These are phyloP conservation scores for Zootermopsis nevadensis DNA, from an alignment of 2,888 invertebrate species.

Conservation along the genomic window DNA sequence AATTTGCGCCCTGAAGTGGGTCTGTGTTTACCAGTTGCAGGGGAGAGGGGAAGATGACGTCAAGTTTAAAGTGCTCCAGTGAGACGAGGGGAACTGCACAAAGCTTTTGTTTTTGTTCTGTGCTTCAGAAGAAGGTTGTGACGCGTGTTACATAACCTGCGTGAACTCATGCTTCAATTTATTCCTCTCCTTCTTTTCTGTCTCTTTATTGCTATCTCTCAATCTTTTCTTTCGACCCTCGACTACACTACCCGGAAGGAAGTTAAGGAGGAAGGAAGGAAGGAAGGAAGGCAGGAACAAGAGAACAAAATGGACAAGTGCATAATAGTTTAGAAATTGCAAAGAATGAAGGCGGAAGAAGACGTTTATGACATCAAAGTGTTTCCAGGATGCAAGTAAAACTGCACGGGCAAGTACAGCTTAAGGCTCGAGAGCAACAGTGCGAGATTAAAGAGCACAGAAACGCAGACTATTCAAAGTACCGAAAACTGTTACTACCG, in stretches of 20 bases:
- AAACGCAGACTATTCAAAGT: no score
- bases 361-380: background rate
- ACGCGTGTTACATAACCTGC: slow-evolving; percentile 11
- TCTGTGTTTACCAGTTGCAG: slow-evolving; percentile 42
- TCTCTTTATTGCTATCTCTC: slow-evolving; percentile 14
- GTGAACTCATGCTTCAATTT: background rate
- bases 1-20: slow-evolving; percentile 48
- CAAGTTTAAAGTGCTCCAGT: slow-evolving; percentile 37
- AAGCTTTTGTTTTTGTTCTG: background rate
- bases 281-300: slow-evolving; percentile 44
- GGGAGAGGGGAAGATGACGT: slow-evolving; percentile 1
- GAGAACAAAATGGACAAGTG: slow-evolving; percentile 36
- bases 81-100: background rate
- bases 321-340: background rate
- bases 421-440: no score
- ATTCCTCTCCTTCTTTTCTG: background rate
- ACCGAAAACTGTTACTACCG: no score
- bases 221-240: slow-evolving; percentile 19
- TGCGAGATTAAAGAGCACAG: no score
- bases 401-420: no score
- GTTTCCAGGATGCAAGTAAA: no score
- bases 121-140: background rate
- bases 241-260: slow-evolving; percentile 20
- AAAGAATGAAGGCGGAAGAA: background rate
- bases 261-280: slow-evolving; percentile 49